Evolutionary conservation across 1,140 invertebrate genomes (phyloP).

Genomic region (Psix sp.): DNA sequence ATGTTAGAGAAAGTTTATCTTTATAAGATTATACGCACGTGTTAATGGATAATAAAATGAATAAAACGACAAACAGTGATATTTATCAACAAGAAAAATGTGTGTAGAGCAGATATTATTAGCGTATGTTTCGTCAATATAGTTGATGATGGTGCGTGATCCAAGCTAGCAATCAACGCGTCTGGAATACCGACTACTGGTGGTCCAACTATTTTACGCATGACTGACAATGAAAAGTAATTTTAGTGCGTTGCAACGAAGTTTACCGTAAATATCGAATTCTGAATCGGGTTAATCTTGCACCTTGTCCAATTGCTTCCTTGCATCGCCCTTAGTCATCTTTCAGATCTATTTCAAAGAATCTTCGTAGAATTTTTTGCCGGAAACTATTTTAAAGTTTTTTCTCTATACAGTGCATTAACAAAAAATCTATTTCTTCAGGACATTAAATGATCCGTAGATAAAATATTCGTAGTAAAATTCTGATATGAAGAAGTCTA

Average conservation of each 20-base stretch:
- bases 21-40: too few relatives aligned
- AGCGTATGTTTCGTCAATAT: constrained; percentile 7
- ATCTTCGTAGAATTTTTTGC: background rate
- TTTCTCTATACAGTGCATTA: too few relatives aligned
- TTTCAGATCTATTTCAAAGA: background rate
- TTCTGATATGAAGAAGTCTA: too few relatives aligned
- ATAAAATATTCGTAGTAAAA: too few relatives aligned
- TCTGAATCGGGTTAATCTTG: background rate
- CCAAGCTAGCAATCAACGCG: constrained; percentile 13
- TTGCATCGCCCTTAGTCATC: constrained; percentile 1
- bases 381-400: too few relatives aligned
- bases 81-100: too few relatives aligned
- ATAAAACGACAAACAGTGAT: too few relatives aligned
- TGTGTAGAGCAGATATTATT: too few relatives aligned
- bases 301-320: constrained; percentile 7
- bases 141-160: constrained; percentile 9
- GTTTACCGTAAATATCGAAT: constrained; percentile 11
- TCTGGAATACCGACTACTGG: constrained; percentile 5
- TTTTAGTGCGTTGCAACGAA: constrained; percentile 5
- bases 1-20: too few relatives aligned
- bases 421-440: too few relatives aligned
- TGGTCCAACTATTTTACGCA: constrained; percentile 14
- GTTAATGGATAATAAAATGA: too few relatives aligned
- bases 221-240: constrained; percentile 17
- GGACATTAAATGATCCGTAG: too few relatives aligned